phyloP scores from a whole-genome alignment of 2,113 vertebrate species.

The Ploceus nigricollis region DNA sequence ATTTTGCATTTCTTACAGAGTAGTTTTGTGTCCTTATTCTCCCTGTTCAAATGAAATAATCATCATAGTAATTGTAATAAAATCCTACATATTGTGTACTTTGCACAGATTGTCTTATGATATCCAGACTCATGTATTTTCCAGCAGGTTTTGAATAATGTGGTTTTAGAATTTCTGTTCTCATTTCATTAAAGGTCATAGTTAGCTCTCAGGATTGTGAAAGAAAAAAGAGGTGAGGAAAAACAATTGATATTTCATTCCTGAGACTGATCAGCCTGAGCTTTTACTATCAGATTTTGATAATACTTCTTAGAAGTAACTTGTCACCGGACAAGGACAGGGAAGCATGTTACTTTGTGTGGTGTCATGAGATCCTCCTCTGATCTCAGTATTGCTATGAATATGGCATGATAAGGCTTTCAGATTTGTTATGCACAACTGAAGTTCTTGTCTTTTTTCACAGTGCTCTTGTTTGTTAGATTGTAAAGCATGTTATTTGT shows the following conservation, averaged over 20 bases:
- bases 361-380: neutral
- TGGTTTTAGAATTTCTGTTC: neutral
- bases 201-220: neutral
- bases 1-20: neutral
- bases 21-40: neutral
- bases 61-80: accelerated
- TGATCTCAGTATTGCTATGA: neutral
- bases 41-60: neutral
- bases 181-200: neutral
- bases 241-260: neutral
- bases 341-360: neutral
- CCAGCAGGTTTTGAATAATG: neutral
- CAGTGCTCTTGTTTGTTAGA: neutral
- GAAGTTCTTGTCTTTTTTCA: neutral
- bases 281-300: neutral
- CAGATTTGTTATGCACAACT: neutral
- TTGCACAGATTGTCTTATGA: neutral
- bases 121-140: neutral
- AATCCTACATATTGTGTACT: neutral
- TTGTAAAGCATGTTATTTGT: neutral
- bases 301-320: neutral
- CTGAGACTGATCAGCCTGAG: neutral
- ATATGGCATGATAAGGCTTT: neutral
- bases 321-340: neutral
- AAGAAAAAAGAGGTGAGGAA: neutral